Evolutionary conservation across 2,113 vertebrate genomes (phyloP), one percentile per base, ranked within the genome.

Genomic region (Odocoileus hemionus): DNA sequence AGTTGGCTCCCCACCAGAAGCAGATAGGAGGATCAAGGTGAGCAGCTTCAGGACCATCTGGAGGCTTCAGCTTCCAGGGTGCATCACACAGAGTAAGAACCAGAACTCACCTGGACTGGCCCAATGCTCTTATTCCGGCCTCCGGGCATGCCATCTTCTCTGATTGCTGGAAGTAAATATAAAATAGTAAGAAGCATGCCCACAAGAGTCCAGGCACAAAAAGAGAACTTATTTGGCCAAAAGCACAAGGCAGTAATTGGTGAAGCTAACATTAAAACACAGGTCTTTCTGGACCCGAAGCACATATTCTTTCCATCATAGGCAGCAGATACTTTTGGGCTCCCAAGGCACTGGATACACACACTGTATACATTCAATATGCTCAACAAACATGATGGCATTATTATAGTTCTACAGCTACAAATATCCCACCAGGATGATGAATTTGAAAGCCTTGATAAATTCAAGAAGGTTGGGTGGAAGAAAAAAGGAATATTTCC

Each of bases 41-140:
- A 94, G 28, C 7, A 85, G 92, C 47, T 76, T 26, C 0, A 70
- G 90, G 21, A 95, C 13, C 85, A 45, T 64, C 26, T 21, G 9
- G 25, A 84, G n/a, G 15, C 57, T 52, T 60, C 5, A 16, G 45
- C 19, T 95, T 97, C 87, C 16, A 47, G 86, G 43, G 45, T 30
- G 5, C 13, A 85, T 14, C 50, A 67, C 36, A 93, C 33, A 50
- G 36, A 60, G 16, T 54, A 67, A 86, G 78, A 0, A 0, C 33
- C 23, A 0, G 1, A 6, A 91, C 98, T 99, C 98, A 99, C 99
- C 99, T 99, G 99, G 97, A 99, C 99, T 91, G 99, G 99, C 74
- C 99, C 99, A 0, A 99, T 99, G 98, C 99, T 99, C 99, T 99
- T 99, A 98, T 99, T 99, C 96, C 99, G 99, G 92, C 99, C 99